Evolutionary conservation across 1,140 invertebrate species (phyloP), one percentile per base, ranked within the genome.

Genomic region (Drosophila sulfurigaster): DNA sequence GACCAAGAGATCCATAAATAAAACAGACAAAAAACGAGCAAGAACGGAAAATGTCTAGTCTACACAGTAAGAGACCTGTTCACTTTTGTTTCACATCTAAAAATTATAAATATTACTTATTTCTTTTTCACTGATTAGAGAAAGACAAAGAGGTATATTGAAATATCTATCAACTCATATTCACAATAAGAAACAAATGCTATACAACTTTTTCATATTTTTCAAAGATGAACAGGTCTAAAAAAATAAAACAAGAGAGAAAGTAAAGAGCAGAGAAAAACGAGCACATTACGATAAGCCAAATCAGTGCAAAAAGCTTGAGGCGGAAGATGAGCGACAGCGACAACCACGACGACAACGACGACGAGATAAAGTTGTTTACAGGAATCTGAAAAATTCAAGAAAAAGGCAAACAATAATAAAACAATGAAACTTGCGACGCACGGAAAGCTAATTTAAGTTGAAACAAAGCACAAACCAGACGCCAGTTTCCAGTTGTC

Each of bases 281-380:
- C 13, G 43, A 20, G 28, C 4, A 41, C 48, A 8, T 43, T 20
- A 64, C 38, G 85, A 88, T 83, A 85, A 80, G 79, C 46, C 28
- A 51, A 79, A 76, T 75, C 76, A 62, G 67, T 56, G 72, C 43
- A 46, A 75, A 49, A 75, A 54, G 72, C 75, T 73, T 32, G 43
- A 76, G 64, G 73, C 83, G 81, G 81, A 90, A 89, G 85, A 85
- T 77, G 81, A 68, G 82, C 58, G 62, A 76, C 65, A 77, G 45
- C 41, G 48, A 66, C 35, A 73, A 46, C 56, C 25, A 54, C 51
- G 41, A 30, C 25, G 16, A 57, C n/a, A 13, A 48, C 30, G 38
- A 43, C 60, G 43, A 16, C 45, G 79, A 85, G 85, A 89, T 89
- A 89, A 89, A 89, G 85, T 85, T 89, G 85, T 89, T 89, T 82